Conservation (phyloP, 2,888 invertebrate species). For the Lasioglossum zephyrum region DNA sequence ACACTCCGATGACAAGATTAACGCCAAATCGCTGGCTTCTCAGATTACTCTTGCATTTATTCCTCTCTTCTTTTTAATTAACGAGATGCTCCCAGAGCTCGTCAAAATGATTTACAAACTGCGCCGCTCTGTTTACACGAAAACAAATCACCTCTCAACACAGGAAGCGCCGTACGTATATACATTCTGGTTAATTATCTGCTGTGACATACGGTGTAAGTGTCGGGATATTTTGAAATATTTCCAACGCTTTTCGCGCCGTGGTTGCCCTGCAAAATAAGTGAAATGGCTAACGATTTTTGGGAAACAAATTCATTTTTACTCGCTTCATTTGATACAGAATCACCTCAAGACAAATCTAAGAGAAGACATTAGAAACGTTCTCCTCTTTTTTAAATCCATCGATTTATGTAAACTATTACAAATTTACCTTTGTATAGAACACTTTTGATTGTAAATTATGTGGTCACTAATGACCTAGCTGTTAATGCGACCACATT, state of each 20-base stretch:
- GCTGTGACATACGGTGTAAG: neutral
- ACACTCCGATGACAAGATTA: slow-evolving; percentile 23
- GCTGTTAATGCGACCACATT: no score
- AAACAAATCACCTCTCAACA: slow-evolving; percentile 9
- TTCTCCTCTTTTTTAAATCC: no score
- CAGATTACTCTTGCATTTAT: slow-evolving; percentile 15
- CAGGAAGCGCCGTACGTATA: neutral
- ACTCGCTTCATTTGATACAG: no score
- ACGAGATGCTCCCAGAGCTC: neutral
- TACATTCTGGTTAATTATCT: neutral
- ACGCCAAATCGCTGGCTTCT: slow-evolving; percentile 5
- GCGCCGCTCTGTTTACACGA: slow-evolving; percentile 2
- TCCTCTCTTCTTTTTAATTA: slow-evolving; percentile 15
- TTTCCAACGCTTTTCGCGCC: neutral
- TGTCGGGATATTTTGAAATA: neutral
- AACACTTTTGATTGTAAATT: no score
- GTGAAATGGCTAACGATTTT: neutral
- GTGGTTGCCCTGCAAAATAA: neutral
- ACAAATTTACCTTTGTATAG: no score
- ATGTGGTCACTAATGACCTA: no score
- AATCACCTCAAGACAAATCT: no score
- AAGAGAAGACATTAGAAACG: no score
- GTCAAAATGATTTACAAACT: slow-evolving; percentile 6
- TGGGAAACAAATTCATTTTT: no score
- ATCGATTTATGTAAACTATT: no score